Conservation (phyloP, 2,113 vertebrate genomes). For the Procapra przewalskii region DNA sequence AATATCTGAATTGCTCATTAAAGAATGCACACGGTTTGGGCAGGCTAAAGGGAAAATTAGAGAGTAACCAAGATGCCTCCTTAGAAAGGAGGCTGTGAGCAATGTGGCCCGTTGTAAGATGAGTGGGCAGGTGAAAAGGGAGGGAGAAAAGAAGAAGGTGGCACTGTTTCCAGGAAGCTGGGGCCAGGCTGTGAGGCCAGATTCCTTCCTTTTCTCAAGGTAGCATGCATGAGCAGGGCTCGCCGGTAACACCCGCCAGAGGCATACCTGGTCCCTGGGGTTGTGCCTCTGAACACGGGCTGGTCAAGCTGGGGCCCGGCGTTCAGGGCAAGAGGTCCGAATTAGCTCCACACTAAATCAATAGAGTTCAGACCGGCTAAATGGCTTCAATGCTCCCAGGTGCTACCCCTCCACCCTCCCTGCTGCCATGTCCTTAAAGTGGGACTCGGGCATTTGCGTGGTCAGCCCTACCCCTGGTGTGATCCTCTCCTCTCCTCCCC, state of each 20-base stretch:
- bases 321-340: background rate
- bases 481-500: background rate
- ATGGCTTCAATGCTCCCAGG: background rate
- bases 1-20: background rate
- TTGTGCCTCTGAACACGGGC: background rate
- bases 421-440: constrained; percentile 39
- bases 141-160: background rate
- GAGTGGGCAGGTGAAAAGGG: background rate
- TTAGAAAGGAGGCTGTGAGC: background rate
- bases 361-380: background rate
- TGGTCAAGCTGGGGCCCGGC: background rate
- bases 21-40: background rate
- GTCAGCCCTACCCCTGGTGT: background rate
- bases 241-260: rapidly evolving
- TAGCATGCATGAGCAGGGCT: background rate
- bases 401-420: background rate
- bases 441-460: rapidly evolving
- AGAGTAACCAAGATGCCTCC: background rate
- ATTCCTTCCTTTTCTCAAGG: background rate
- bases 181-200: background rate
- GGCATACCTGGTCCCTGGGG: background rate
- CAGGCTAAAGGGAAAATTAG: background rate
- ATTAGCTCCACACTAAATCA: background rate
- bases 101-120: rapidly evolving
- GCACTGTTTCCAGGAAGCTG: background rate